phyloP scores from a whole-genome alignment of 2,797 vertebrate species.

The Megaceryle alcyon region DNA sequence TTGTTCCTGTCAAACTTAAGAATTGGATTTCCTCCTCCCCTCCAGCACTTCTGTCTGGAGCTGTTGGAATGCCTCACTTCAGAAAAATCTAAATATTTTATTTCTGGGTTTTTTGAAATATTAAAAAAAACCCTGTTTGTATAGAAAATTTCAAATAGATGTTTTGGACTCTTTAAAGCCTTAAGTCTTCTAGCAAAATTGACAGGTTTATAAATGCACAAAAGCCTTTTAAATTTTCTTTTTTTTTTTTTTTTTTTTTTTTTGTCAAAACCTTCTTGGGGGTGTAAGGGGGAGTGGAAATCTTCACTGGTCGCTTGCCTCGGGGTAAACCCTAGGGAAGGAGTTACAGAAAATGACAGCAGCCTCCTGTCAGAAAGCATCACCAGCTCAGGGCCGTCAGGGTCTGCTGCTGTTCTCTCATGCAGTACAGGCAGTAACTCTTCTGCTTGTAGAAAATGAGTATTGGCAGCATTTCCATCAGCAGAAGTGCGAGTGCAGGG shows the following conservation, averaged over 20 bases:
- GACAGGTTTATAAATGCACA: constrained; percentile 31
- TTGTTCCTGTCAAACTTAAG: constrained; percentile 17
- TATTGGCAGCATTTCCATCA: not conserved
- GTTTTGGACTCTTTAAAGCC: constrained; percentile 33
- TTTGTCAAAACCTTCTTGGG: not conserved
- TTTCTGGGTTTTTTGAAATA: not conserved
- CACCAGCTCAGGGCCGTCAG: not conserved
- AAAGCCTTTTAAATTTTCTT: too few species aligned
- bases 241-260: not conserved
- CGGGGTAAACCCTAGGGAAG: not conserved
- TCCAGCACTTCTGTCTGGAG: constrained; percentile 4
- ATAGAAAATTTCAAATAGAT: constrained; percentile 24
- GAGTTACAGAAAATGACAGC: not conserved
- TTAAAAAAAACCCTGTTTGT: not conserved
- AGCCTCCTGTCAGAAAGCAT: constrained; percentile 6
- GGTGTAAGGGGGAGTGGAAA: not conserved
- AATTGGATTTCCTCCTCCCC: constrained; percentile 28
- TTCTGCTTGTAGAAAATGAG: not conserved
- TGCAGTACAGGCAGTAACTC: not conserved
- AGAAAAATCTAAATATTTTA: constrained; percentile 43
- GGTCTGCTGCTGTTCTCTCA: not conserved
- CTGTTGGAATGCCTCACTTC: constrained; percentile 15
- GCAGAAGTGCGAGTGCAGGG: not conserved
- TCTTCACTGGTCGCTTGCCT: not conserved
- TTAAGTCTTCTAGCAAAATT: constrained; percentile 32